These are phyloP conservation scores for Phaethornis superciliosus DNA, from an alignment of 2,113 vertebrate genomes.

Conservation along the genomic window DNA sequence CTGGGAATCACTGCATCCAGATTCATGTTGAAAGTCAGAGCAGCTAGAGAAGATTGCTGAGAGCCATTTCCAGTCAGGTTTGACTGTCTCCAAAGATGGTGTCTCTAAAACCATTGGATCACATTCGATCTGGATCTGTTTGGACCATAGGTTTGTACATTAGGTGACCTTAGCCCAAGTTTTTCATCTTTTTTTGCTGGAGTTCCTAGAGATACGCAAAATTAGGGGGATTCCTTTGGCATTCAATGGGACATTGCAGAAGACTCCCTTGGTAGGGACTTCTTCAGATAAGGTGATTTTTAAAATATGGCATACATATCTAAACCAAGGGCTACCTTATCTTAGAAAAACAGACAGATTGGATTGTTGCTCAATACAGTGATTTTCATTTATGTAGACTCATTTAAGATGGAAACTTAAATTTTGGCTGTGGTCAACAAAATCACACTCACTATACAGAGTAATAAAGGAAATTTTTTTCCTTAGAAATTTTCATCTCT, in stretches of 20 bases:
- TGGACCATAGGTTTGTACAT: not conserved
- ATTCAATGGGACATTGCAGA: not conserved
- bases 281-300: not conserved
- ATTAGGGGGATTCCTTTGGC: not conserved
- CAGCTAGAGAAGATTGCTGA: not conserved
- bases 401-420: not conserved
- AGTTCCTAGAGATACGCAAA: fast-evolving
- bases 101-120: not conserved
- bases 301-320: not conserved
- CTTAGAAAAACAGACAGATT: not conserved
- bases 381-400: not conserved
- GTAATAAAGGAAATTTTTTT: not conserved
- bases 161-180: not conserved
- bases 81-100: not conserved
- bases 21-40: fast-evolving
- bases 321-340: fast-evolving
- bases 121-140: not conserved
- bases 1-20: not conserved
- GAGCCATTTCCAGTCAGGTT: fast-evolving
- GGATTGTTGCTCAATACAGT: not conserved
- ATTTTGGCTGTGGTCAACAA: not conserved
- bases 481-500: not conserved
- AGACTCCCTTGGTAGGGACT: not conserved
- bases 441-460: not conserved
- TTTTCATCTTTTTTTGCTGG: not conserved